Conservation (phyloP, 2,113 vertebrate species). For the Hyla sarda region DNA sequence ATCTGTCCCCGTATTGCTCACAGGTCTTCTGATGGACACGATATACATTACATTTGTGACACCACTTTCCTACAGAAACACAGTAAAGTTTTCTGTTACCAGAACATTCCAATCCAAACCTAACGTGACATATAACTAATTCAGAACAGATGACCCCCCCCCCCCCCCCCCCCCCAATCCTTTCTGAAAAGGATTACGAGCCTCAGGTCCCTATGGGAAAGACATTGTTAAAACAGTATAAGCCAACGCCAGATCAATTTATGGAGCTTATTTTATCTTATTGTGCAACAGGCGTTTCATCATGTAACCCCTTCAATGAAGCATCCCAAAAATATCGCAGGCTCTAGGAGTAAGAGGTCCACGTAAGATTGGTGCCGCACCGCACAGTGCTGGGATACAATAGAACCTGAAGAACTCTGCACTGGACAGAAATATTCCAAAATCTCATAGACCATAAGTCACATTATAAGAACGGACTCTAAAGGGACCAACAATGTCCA, state of each 20-base stretch:
- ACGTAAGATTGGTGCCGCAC: too few species aligned
- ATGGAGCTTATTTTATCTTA: slow-evolving; percentile 37
- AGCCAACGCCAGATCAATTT: slow-evolving; percentile 5
- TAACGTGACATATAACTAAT: slow-evolving; percentile 19
- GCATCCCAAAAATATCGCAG: background rate
- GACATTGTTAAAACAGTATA: slow-evolving; percentile 10
- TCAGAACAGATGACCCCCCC: slow-evolving; percentile 37
- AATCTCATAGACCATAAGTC: too few species aligned
- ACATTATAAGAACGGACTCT: too few species aligned
- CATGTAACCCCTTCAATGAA: background rate
- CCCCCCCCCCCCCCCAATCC: background rate
- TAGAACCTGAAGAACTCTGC: too few species aligned
- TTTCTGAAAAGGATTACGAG: slow-evolving; percentile 35
- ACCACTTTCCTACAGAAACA: background rate
- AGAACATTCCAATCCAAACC: slow-evolving; percentile 16
- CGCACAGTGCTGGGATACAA: too few species aligned
- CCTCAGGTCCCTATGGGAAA: slow-evolving; percentile 18
- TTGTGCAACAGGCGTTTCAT: slow-evolving; percentile 32
- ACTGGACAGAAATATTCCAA: too few species aligned
- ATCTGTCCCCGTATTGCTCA: too few species aligned
- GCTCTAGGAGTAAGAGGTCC: background rate
- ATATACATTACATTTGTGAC: background rate
- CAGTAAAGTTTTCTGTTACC: slow-evolving; percentile 30
- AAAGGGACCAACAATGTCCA: too few species aligned
- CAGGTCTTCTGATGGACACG: too few species aligned